Evolutionary conservation across 1,140 invertebrate genomes (phyloP).

Genomic region (Drosophila tani): DNA sequence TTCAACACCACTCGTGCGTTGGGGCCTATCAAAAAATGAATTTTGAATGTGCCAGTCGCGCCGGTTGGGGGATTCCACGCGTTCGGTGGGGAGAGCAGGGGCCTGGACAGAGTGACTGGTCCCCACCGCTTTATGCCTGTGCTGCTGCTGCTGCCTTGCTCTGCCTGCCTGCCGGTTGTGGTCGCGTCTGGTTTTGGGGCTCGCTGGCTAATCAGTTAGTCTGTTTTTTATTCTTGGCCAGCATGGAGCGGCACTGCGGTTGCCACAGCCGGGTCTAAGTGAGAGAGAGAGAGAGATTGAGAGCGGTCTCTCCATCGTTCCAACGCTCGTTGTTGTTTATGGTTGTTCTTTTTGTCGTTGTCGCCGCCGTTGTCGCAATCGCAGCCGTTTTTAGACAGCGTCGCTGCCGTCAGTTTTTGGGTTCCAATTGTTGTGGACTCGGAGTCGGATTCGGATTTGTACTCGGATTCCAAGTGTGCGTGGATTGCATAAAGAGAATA

Average conservation of each 20-base stretch:
- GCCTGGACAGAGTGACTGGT: not conserved
- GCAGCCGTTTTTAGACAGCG: slow-evolving; percentile 66
- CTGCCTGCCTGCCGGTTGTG: slow-evolving; percentile 31
- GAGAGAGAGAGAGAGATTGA: slow-evolving; percentile 8
- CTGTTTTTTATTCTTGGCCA: slow-evolving; percentile 80
- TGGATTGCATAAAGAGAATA: slow-evolving; percentile 44
- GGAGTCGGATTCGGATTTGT: not conserved
- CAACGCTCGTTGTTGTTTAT: slow-evolving; percentile 18
- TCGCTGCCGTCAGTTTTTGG: slow-evolving; percentile 36
- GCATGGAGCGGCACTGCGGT: slow-evolving; percentile 63
- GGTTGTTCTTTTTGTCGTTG: slow-evolving; percentile 40
- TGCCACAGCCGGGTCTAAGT: slow-evolving; percentile 15
- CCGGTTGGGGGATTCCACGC: slow-evolving; percentile 55
- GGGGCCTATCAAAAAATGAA: slow-evolving; percentile 37
- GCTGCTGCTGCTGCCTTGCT: slow-evolving; percentile 2
- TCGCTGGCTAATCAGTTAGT: slow-evolving; percentile 76
- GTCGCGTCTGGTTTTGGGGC: slow-evolving; percentile 60
- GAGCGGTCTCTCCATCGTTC: slow-evolving; percentile 9
- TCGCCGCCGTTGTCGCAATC: slow-evolving; percentile 63
- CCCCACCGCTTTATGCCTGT: not conserved
- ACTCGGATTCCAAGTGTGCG: slow-evolving; percentile 15
- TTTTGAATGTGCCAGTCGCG: slow-evolving; percentile 54
- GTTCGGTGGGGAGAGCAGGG: slow-evolving; percentile 4
- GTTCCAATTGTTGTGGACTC: slow-evolving; percentile 40
- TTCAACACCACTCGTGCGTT: slow-evolving; percentile 7